Evolutionary conservation across 2,888 invertebrate species (phyloP), one percentile per base, ranked within the genome.

Genomic region (Lypha dubia): DNA sequence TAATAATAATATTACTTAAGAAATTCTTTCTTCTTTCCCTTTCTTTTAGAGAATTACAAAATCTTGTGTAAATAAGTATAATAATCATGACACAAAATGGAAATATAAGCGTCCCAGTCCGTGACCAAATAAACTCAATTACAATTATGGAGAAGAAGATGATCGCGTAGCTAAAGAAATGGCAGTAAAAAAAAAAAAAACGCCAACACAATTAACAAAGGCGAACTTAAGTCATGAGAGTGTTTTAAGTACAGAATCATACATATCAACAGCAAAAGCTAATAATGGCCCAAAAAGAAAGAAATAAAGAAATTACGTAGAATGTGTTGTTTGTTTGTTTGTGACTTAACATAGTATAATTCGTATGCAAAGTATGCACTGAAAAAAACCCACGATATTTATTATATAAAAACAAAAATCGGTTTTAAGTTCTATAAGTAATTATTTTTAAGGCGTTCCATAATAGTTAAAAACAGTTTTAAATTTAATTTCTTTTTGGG

Each of bases 1-100:
- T 38, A 62, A 79, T 38, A 62, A 79, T 62, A 62, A 79, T 68
- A 70, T 83, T 79, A 79, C 74, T 63, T 79, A 68, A 83, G 79
- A 83, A 83, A 63, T 71, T 71, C 56, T 70, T 73, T 49, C 62
- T 68, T 56, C 35, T 68, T 79, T 74, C 62, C 68, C 58, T 83
- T 79, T 73, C 65, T 73, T 80, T 75, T 60, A 22, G 60, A 73
- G 62, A 70, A 79, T 79, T 79, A 71, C 70, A 71, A 79, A 71
- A 79, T 79, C 60, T 79, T 79, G 77, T 67, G 62, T 70, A 77
- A 67, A 76, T 56, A 77, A 67, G 68, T 56, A 75, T 56, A 58
- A 35, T 46, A 76, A 67, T 46, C 65, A 22, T 22, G 44, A 38
- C 35, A 53, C 9, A 65, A 32, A 49, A 35, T 15, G 20, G 51